Evolutionary conservation across 2,888 invertebrate species (phyloP).

Genomic region (Melinaea menophilus): DNA sequence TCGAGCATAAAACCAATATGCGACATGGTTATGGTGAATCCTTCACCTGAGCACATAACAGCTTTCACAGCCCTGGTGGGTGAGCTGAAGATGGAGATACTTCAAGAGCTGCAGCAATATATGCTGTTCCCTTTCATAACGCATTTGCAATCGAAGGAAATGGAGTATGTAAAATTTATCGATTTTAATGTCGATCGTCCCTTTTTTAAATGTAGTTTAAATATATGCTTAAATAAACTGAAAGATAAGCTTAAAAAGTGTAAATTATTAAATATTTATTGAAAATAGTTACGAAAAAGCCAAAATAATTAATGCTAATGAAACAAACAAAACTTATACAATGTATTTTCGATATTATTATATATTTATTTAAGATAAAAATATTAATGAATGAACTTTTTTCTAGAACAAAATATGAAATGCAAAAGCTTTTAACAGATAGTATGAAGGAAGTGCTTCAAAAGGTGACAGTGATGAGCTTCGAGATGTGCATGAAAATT

Average conservation of each 20-base stretch:
- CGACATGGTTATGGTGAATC: conserved; percentile 69
- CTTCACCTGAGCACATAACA: conserved; percentile 56
- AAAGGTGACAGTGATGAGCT: conserved; percentile 66
- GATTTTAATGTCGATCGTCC: conserved; percentile 12
- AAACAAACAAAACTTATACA: too few species aligned
- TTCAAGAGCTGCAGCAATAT: conserved; percentile 75
- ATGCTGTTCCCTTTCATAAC: conserved; percentile 73
- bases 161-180: conserved; percentile 48
- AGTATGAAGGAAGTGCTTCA: conserved; percentile 68
- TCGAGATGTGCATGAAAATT: conserved; percentile 75
- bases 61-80: conserved; percentile 49
- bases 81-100: conserved; percentile 55
- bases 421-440: conserved; percentile 71
- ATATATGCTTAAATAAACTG: too few species aligned
- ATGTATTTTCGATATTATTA: not conserved
- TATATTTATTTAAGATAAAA: not conserved
- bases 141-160: conserved; percentile 54
- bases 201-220: too few species aligned
- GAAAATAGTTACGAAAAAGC: too few species aligned
- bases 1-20: conserved; percentile 73
- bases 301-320: too few species aligned
- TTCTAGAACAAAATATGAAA: conserved; percentile 61
- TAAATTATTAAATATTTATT: too few species aligned
- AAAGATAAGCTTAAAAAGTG: too few species aligned
- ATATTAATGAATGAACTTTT: conserved; percentile 1